phyloP scores from a whole-genome alignment of 2,113 vertebrate genomes.

The Geothlypis trichas region DNA sequence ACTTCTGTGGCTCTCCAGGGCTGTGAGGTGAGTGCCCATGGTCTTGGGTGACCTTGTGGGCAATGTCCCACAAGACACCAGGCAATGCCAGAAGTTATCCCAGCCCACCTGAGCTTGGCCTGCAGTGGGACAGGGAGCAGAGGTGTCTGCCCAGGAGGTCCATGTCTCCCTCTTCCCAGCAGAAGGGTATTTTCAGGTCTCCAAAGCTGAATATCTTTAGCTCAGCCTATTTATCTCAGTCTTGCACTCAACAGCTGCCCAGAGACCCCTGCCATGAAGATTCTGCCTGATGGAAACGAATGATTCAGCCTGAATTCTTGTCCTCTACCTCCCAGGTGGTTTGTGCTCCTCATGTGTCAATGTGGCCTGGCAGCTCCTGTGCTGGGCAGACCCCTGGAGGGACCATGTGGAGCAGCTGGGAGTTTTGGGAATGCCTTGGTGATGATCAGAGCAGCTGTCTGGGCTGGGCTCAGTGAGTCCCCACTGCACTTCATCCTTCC shows the following conservation, averaged over 20 bases:
- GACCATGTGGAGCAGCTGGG: neutral
- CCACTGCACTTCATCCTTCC: rapidly evolving
- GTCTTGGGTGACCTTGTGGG: neutral
- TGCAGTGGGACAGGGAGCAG: neutral
- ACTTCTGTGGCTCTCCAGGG: neutral
- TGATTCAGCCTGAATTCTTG: neutral
- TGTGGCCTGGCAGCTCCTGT: neutral
- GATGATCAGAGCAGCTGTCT: neutral
- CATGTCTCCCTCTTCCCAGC: neutral
- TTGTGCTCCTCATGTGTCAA: neutral
- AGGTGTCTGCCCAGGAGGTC: neutral
- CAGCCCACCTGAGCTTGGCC: neutral
- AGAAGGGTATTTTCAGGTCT: neutral
- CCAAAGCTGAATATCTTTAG: neutral
- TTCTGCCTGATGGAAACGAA: neutral
- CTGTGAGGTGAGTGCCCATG: neutral
- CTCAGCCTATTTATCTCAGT: neutral
- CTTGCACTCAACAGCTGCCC: neutral
- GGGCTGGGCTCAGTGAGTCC: neutral
- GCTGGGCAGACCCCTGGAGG: neutral
- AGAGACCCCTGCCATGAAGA: neutral
- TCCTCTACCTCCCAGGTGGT: neutral
- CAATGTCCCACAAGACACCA: neutral
- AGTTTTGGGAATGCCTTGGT: neutral
- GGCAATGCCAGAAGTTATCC: neutral